A percentile compares a stretch with the other conserved stretches of the same genome.
Conservation (phyloP, 2,888 invertebrate species). For the Ethmia dodecea region DNA sequence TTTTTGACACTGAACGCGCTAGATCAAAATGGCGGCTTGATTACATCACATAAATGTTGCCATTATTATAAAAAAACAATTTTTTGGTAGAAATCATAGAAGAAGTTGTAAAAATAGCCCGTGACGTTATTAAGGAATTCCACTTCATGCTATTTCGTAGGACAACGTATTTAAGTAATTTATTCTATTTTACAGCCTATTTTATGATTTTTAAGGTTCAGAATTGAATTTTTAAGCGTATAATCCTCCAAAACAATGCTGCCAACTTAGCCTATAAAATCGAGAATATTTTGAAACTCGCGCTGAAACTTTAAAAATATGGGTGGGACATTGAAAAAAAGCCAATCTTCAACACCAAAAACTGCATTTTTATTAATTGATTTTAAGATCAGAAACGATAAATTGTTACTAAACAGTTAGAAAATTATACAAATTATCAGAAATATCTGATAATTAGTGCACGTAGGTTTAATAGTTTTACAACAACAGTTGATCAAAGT, state of each 20-base stretch:
- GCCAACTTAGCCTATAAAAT: conserved; percentile 4
- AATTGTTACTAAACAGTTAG: conserved; percentile 4
- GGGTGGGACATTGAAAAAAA: conserved; percentile 3
- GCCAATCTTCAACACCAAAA: conserved; percentile 4
- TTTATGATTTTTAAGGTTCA: conserved; percentile 7
- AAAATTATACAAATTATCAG: conserved; percentile 5
- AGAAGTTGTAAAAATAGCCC: conserved; percentile 5
- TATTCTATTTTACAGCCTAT: conserved; percentile 5
- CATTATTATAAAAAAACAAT: conserved; percentile 5
- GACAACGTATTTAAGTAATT: conserved; percentile 4
- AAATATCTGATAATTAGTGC: conserved; percentile 5
- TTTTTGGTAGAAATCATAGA: conserved; percentile 5
- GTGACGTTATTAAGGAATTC: conserved; percentile 4
- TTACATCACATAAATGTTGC: conserved; percentile 3
- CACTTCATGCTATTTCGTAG: conserved; percentile 5
- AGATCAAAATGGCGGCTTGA: conserved; percentile 2
- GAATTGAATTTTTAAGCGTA: conserved; percentile 3
- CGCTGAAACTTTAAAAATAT: conserved; percentile 4
- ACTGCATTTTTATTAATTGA: conserved; percentile 4
- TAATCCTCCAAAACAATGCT: conserved; percentile 4
- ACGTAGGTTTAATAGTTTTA: conserved; percentile 7
- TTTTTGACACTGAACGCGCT: conserved; percentile 7
- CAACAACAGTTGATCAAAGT: conserved; percentile 3
- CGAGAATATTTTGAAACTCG: conserved; percentile 4
- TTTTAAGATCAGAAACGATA: conserved; percentile 4